These are phyloP conservation scores for Formicarius rufipectus DNA, from an alignment of 2,113 vertebrate species.

Conservation along the genomic window DNA sequence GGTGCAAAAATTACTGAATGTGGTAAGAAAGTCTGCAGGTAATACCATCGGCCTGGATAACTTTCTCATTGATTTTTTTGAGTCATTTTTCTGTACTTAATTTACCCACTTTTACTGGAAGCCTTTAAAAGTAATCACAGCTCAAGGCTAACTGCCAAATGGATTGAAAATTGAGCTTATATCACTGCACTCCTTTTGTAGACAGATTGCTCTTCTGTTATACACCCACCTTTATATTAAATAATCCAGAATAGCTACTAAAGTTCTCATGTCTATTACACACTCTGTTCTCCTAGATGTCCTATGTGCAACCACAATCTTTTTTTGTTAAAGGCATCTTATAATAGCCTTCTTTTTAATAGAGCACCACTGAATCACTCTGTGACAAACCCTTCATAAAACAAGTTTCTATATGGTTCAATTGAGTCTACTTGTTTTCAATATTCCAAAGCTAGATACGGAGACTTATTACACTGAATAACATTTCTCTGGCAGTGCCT, in stretches of 20 bases:
- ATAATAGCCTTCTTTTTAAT: neutral
- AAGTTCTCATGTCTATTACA: neutral
- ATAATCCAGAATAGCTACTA: neutral
- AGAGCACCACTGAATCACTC: neutral
- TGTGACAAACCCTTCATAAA: neutral
- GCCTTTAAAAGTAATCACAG: conserved; percentile 17
- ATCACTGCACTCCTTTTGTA: neutral
- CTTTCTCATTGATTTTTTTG: neutral
- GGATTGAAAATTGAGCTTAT: conserved; percentile 5
- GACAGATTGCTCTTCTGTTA: neutral
- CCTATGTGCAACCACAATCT: neutral
- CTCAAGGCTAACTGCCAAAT: conserved; percentile 13
- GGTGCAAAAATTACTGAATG: neutral
- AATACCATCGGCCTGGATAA: neutral
- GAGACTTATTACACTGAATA: neutral
- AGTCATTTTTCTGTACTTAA: neutral
- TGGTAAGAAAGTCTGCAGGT: neutral
- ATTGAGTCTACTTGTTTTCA: neutral
- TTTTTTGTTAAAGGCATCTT: neutral
- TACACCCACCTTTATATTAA: neutral
- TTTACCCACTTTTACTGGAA: conserved; percentile 17
- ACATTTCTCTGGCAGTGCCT: neutral
- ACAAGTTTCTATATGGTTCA: neutral
- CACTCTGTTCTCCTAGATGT: neutral
- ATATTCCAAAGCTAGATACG: neutral